Conservation (phyloP, 2,888 invertebrate species). For the Micropterix aruncella region DNA sequence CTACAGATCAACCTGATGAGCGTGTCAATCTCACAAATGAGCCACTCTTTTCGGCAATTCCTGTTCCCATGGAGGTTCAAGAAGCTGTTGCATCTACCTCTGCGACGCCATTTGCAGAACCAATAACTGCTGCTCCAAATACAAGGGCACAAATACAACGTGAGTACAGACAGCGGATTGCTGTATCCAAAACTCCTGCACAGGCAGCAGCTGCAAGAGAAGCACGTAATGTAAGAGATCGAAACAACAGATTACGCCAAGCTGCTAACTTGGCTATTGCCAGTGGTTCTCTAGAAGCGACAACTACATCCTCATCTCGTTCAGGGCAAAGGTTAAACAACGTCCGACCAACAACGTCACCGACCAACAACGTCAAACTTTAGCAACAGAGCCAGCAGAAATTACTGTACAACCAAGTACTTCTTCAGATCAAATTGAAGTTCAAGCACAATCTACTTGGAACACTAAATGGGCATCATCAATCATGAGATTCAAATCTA, state of each 20-base stretch:
- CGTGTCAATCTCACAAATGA: constrained; percentile 6
- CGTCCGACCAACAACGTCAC: constrained; percentile 7
- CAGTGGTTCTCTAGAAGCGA: too few species aligned
- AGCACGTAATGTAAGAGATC: constrained; percentile 7
- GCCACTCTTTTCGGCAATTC: constrained; percentile 5
- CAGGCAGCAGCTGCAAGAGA: constrained; percentile 9
- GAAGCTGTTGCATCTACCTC: too few species aligned
- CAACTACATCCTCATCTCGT: constrained; percentile 9
- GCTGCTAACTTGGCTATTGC: constrained; percentile 10
- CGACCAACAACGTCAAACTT: constrained; percentile 5
- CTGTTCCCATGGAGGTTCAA: constrained; percentile 6
- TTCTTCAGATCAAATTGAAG: constrained; percentile 9
- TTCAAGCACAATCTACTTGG: constrained; percentile 9
- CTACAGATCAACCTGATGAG: constrained; percentile 7
- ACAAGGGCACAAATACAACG: constrained; percentile 8
- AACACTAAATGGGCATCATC: constrained; percentile 8
- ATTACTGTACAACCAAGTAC: constrained; percentile 8
- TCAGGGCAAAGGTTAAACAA: constrained; percentile 9
- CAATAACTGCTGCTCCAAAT: constrained; percentile 8
- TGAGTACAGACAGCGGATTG: constrained; percentile 9
- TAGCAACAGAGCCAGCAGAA: constrained; percentile 3
- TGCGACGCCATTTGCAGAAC: constrained; percentile 6
- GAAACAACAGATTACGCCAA: constrained; percentile 9
- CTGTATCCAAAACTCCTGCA: too few species aligned
- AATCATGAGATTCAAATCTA: constrained; percentile 7